A percentile compares a stretch with the other conserved stretches of the same genome.
These are phyloP conservation scores for Lytechinus variegatus DNA, from an alignment of 35 echinoderm and acorn worm genomes.

Conservation along the genomic window DNA sequence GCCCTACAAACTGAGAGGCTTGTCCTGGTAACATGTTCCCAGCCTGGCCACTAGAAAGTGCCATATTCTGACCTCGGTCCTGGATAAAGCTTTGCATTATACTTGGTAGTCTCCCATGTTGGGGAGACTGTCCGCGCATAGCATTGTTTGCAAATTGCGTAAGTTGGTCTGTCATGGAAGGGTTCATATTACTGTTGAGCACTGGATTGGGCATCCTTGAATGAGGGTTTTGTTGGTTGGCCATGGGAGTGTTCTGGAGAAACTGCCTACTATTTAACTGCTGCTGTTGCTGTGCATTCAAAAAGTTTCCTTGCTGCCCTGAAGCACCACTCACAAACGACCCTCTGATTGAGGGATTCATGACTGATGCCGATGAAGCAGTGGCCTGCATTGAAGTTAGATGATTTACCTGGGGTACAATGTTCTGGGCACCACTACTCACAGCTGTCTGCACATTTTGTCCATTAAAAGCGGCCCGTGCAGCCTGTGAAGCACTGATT, in stretches of 20 bases:
- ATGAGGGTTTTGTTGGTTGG: constrained; percentile 33
- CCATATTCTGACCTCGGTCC: constrained; percentile 14
- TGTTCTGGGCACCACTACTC: constrained; percentile 25
- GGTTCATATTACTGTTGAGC: constrained; percentile 49
- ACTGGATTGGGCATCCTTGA: constrained; percentile 32
- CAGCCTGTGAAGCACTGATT: constrained; percentile 8
- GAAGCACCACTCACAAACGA: background rate
- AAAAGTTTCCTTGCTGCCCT: constrained; percentile 9
- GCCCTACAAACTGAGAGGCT: constrained; percentile 42
- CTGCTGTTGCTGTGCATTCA: constrained; percentile 51
- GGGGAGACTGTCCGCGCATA: constrained; percentile 19
- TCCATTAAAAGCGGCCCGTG: background rate
- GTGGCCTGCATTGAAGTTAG: constrained; percentile 21
- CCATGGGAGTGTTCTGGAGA: background rate
- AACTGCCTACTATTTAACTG: constrained; percentile 30
- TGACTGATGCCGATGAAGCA: background rate
- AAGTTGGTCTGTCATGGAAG: constrained; percentile 41
- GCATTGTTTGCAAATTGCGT: constrained; percentile 48
- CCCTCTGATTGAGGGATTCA: constrained; percentile 23
- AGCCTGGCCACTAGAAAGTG: background rate
- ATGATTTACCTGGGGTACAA: background rate
- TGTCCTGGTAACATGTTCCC: constrained; percentile 51
- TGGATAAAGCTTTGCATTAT: constrained; percentile 57
- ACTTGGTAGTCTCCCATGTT: constrained; percentile 57
- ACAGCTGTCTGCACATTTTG: constrained; percentile 4